Conservation (phyloP, 2,113 vertebrate genomes). For the Rostratula benghalensis region DNA sequence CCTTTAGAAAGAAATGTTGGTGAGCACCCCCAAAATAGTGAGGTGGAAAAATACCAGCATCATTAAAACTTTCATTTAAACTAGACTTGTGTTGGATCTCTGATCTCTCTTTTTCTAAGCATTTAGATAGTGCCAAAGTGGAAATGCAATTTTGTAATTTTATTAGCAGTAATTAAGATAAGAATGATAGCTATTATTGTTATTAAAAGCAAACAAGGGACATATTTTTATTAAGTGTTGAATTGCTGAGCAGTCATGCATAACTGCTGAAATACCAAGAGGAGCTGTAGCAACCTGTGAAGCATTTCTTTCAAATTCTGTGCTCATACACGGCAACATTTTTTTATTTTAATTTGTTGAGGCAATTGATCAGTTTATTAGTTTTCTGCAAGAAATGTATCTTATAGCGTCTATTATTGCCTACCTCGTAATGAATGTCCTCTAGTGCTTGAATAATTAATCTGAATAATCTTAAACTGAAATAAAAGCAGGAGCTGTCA, state of each 20-base stretch:
- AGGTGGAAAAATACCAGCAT: not conserved
- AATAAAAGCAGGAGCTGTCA: conserved; percentile 1
- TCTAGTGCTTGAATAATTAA: conserved; percentile 4
- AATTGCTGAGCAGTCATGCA: not conserved
- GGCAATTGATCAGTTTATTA: not conserved
- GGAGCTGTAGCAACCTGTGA: not conserved
- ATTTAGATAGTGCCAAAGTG: not conserved
- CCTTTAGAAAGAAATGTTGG: not conserved
- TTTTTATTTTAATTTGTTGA: not conserved
- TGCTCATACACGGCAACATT: not conserved
- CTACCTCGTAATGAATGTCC: not conserved
- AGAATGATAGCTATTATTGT: not conserved
- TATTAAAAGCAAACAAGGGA: not conserved
- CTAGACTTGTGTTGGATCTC: rapidly evolving
- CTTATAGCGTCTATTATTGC: not conserved
- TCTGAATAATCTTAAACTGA: conserved; percentile 23
- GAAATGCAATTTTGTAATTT: not conserved
- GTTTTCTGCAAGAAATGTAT: not conserved
- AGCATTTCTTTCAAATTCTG: not conserved
- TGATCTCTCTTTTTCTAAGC: not conserved
- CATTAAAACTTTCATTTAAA: not conserved
- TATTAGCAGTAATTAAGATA: not conserved
- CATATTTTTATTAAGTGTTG: not conserved
- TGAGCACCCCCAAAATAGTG: not conserved
- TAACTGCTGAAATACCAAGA: not conserved